Evolutionary conservation across 1,140 invertebrate genomes (phyloP).

Genomic region (Listronotus bonariensis): DNA sequence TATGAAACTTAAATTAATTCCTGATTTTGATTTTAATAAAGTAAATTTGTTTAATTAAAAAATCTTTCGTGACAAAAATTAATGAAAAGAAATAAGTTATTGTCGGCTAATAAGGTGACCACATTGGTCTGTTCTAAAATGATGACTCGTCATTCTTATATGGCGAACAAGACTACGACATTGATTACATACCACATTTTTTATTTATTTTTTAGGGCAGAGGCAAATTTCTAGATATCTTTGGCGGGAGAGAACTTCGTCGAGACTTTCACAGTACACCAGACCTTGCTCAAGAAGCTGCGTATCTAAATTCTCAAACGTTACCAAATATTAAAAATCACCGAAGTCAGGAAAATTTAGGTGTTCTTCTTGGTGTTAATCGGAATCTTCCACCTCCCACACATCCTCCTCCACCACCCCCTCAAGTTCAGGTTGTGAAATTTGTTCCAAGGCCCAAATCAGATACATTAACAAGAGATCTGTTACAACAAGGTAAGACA

Average conservation of each 20-base stretch:
- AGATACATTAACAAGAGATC: constrained; percentile 49
- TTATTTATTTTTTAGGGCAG: constrained; percentile 35
- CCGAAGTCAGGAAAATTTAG: constrained; percentile 77
- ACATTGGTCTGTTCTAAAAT: too few relatives aligned
- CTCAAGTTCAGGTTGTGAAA: constrained; percentile 74
- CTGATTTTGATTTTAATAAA: too few relatives aligned
- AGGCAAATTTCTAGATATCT: constrained; percentile 61
- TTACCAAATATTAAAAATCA: constrained; percentile 58
- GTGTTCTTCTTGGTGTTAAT: constrained; percentile 52
- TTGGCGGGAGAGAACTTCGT: constrained; percentile 67
- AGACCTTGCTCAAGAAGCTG: constrained; percentile 65
- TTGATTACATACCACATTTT: too few relatives aligned
- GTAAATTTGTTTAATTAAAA: too few relatives aligned
- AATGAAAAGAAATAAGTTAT: too few relatives aligned
- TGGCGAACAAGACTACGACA: too few relatives aligned
- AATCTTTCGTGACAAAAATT: too few relatives aligned
- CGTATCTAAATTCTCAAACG: constrained; percentile 36
- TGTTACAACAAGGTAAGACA: constrained; percentile 42
- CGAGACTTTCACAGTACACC: constrained; percentile 89
- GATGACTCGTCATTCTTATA: too few relatives aligned
- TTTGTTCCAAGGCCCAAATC: constrained; percentile 63
- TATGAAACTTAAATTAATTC: too few relatives aligned
- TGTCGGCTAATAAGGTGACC: too few relatives aligned
- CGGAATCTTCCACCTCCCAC: constrained; percentile 68
- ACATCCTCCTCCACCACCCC: constrained; percentile 72